These are phyloP conservation scores for Bufotes viridis DNA, from an alignment of 2,797 vertebrate species.

Conservation along the genomic window DNA sequence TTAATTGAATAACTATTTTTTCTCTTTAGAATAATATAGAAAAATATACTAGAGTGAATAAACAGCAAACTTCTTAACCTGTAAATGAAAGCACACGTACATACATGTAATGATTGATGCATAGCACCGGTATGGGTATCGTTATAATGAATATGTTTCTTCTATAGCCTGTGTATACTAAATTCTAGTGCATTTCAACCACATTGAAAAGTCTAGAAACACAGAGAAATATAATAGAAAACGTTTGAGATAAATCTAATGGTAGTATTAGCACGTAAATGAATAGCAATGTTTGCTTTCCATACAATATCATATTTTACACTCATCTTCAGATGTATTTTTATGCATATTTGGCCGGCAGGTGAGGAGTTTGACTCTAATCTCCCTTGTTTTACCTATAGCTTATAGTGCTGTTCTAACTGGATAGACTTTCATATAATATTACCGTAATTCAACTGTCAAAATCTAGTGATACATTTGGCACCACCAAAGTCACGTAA, in stretches of 20 bases:
- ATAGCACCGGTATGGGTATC: constrained; percentile 11
- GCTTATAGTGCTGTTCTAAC: background rate
- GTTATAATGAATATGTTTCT: background rate
- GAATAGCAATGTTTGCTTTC: background rate
- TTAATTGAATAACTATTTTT: background rate
- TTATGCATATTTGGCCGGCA: background rate
- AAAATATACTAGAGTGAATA: constrained; percentile 37
- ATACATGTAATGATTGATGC: constrained; percentile 25
- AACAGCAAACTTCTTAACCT: constrained; percentile 45
- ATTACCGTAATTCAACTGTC: no score
- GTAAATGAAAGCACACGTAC: constrained; percentile 35
- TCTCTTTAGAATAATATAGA: constrained; percentile 26
- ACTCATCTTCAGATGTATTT: background rate
- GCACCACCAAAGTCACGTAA: no score
- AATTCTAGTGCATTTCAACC: constrained; percentile 50
- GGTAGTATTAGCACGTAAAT: background rate
- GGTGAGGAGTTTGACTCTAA: background rate
- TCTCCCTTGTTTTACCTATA: background rate
- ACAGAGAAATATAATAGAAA: background rate
- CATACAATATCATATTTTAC: background rate
- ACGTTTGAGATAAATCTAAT: background rate
- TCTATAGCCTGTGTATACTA: background rate
- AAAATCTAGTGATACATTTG: no score
- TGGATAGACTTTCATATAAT: no score
- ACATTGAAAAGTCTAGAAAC: constrained; percentile 28